Base-by-base conservation (phyloP, 2,888 invertebrate genomes). In the Agrotis clavis region DNA sequence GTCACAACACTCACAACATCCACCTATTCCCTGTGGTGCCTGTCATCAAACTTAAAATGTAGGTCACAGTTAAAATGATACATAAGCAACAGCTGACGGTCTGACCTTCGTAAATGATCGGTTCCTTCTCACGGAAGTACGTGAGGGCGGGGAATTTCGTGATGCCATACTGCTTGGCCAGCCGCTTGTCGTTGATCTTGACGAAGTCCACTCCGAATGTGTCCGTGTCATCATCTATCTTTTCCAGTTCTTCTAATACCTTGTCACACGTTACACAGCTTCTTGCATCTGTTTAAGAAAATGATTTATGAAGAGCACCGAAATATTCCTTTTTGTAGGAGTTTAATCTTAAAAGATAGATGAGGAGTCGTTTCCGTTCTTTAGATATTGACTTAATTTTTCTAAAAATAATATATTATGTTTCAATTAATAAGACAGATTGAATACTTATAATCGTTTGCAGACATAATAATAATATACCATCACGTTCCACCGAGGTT, bases 141-240 rank as follows among this genome's bases (percentile, higher is more conserved):
- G 99, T 99, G 96, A 99, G 98, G 88, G 99, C 98, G 90, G 99
- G 99, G 96, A 99, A 99, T 95, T 97, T 99, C 94, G 98, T 98
- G 96, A 99, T 98, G 94, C 99, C 99, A 97, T 99, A 98, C 92
- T 99, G 99, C 94, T 99, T 99, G 86, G 99, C 99, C 92, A 99
- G 97, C 97, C 99, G 97, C 97, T 99, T 99, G 97, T 99, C 99
- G 97, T 99, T 99, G 95, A 99, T 98, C 97, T 99, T 99, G 89
- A 99, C 99, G 96, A 99, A 98, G 96, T 99, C 98, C 90, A 99
- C 98, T 90, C 99, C 99, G 94, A 99, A 99, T 69, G 98, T 98
- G 96, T 99, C 99, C 86, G 99, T 99, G 96, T 99, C 99, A 96
- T 99, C 99, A 97, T 99, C 99, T 93, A 99, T 99, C 96, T 98